Base-by-base conservation (phyloP, 2,888 invertebrate genomes). In the Sepiola atlantica region DNA sequence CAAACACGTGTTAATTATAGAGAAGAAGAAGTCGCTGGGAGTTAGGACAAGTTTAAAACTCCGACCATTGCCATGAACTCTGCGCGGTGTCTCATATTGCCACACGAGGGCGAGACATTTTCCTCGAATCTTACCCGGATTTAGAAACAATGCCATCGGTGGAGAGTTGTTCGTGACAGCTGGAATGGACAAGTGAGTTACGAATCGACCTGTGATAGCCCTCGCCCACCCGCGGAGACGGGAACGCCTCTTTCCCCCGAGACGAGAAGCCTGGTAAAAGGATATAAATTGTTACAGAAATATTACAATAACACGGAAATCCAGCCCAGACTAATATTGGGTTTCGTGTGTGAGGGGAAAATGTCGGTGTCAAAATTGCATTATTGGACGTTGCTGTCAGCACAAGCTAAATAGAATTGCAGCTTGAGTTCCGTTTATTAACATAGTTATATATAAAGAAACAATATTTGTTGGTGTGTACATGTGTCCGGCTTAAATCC, bases 31-130 rank as follows among this genome's bases (percentile, higher is more conserved):
- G 12, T 77, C 61, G 14, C 14, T 12, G 16, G 8, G n/a, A 1
- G 77, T 77, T 16, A 77, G 77, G 77, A 77, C n/a, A n/a, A 77
- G n/a, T 77, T 77, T 77, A 77, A 77, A 77, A n/a, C 77, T n/a
- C n/a, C 77, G 77, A 77, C 77, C 77, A 16, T 16, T 16, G 77
- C 77, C 77, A 77, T 77, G 45, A 45, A 45, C n/a, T 77, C 77
- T 77, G 77, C 16, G 28, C 16, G n/a, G 14, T 77, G 77, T 77
- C 77, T 77, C n/a, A 12, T n/a, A n/a, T 77, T 77, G 12, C 77
- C n/a, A 77, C 77, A 16, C 12, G n/a, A 24, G n/a, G 16, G 77
- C n/a, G 77, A n/a, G n/a, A 77, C 77, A 77, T 12, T 16, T 77
- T 18, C n/a, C 16, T 77, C 77, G 77, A n/a, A 77, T 77, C 16